Percentiles rank a stretch among this genome's conserved stretches.
Conservation (phyloP, 2,888 invertebrate species). For the Ennomos fuscantarius region DNA sequence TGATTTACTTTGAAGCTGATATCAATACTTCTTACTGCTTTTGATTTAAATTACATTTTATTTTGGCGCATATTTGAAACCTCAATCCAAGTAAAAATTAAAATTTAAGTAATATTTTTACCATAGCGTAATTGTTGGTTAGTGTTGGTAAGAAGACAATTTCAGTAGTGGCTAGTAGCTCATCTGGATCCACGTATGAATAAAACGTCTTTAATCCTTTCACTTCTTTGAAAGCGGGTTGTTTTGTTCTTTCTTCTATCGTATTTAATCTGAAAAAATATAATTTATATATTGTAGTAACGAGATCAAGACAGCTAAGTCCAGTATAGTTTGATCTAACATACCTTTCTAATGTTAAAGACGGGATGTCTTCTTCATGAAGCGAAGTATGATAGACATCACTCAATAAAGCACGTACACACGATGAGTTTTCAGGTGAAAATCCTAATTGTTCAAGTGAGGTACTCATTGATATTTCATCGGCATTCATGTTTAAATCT, state of each 20-base stretch:
- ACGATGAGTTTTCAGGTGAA: slow-evolving; percentile 7
- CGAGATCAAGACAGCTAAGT: neutral
- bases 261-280: slow-evolving; percentile 28
- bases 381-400: slow-evolving; percentile 17
- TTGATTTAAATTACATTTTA: too few relatives aligned
- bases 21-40: too few relatives aligned
- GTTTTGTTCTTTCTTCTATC: slow-evolving; percentile 25
- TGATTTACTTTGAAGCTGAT: too few relatives aligned
- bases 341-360: slow-evolving; percentile 22
- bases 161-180: slow-evolving; percentile 59
- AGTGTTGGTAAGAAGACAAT: slow-evolving; percentile 45
- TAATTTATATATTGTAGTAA: too few relatives aligned
- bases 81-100: too few relatives aligned
- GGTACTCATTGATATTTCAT: slow-evolving; percentile 2
- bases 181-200: slow-evolving; percentile 57
- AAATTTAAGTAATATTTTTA: neutral
- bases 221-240: slow-evolving; percentile 18
- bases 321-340: neutral
- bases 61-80: too few relatives aligned
- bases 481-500: slow-evolving; percentile 19
- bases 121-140: slow-evolving; percentile 21
- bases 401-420: slow-evolving; percentile 19
- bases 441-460: slow-evolving; percentile 24
- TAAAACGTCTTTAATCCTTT: slow-evolving; percentile 55
- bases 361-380: slow-evolving; percentile 15